A percentile compares a stretch with the other conserved stretches of the same genome.
phyloP scores from a whole-genome alignment of 2,797 vertebrate species.

The Lithobates sylvaticus region DNA sequence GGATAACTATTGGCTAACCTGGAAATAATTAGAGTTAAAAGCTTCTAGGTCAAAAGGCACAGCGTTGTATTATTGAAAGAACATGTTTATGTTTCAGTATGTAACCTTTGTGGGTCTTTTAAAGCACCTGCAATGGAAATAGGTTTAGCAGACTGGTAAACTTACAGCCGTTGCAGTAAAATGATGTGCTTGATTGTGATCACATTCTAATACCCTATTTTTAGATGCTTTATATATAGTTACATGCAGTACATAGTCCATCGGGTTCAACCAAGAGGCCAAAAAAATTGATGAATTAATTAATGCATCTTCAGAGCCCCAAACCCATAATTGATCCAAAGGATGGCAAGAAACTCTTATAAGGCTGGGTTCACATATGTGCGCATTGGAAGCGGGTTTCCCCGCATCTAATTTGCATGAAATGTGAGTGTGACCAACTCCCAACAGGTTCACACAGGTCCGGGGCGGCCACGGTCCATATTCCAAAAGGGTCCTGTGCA shows the following conservation, averaged over 20 bases:
- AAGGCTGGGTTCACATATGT: too few relatives aligned
- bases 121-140: constrained; percentile 75
- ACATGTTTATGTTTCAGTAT: constrained; percentile 73
- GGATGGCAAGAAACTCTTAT: too few relatives aligned
- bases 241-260: neutral
- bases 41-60: constrained; percentile 71
- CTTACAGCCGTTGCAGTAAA: constrained; percentile 54
- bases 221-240: neutral
- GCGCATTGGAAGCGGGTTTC: too few relatives aligned
- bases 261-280: neutral
- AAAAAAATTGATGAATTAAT: too few relatives aligned
- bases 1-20: constrained; percentile 69
- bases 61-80: constrained; percentile 76
- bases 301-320: too few relatives aligned
- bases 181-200: constrained; percentile 63
- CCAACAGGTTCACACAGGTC: too few relatives aligned
- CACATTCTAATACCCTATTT: neutral
- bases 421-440: too few relatives aligned
- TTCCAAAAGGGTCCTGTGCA: too few relatives aligned
- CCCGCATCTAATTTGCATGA: too few relatives aligned
- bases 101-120: constrained; percentile 64
- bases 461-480: too few relatives aligned
- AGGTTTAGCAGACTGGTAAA: constrained; percentile 64
- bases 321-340: too few relatives aligned
- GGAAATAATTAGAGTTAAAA: constrained; percentile 77